Evolutionary conservation across 1,140 invertebrate species (phyloP), one percentile per base, ranked within the genome.

Genomic region (Micrasema longulum): DNA sequence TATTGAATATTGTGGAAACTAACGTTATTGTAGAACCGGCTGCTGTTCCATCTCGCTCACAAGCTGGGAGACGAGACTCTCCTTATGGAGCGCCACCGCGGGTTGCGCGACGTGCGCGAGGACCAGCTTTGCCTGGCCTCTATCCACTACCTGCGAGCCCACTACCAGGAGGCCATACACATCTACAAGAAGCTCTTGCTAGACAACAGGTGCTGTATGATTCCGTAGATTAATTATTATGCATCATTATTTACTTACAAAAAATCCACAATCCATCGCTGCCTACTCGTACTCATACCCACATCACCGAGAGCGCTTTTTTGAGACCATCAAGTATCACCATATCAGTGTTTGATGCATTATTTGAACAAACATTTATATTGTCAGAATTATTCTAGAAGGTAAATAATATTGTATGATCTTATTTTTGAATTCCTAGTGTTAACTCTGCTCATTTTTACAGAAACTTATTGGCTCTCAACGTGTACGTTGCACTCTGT

Each of bases 91-190:
- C 89, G 93, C 72, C 93, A 97, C 81, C 90, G 94, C 60, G 90
- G 92, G 73, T 83, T 99, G 9, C 90, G 95, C 70, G 95, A 98
- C 79, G 89, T 93, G 2, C 89, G 96, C 10, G 95, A 99, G 84
- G 97, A 99, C 85, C 97, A 99, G 82, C 85, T 99, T 7, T 97
- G 95, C 76, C 83, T 99, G 38, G 98, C 98, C 2, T 95, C 97
- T 0, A 96, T 99, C 77, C 96, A 99, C 82, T 99, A 98, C 81
- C 86, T 99, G 47, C 87, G 97, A 38, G 92, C 93, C 38, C 97
- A 99, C 81, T 99, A 98, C 82, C 97, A 99, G 83, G 97, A 99
- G 84, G 97, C 98, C 20, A 99, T 99, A 76, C 97, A 99, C 83
- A 96, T 99, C 76, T 99, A 99, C 80, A 99, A 99, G 83, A 90